Conservation (phyloP, 2,113 vertebrate species). For the Pelmatolapia mariae region DNA sequence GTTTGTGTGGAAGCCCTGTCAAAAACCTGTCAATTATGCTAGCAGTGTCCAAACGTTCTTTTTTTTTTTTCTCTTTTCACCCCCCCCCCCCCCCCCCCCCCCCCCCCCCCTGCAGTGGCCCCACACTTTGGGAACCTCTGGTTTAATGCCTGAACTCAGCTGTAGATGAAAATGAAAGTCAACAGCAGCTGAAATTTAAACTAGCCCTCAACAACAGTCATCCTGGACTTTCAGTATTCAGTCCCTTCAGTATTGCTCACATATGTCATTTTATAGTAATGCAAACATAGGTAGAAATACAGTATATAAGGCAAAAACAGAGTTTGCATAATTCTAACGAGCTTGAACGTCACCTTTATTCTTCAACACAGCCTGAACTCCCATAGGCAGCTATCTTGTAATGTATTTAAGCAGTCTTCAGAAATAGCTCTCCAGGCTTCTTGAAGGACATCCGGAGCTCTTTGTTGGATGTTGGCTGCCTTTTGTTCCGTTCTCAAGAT, state of each 20-base stretch:
- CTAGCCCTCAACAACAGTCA: fast-evolving
- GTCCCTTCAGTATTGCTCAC: background rate
- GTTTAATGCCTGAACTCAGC: background rate
- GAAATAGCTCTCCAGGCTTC: background rate
- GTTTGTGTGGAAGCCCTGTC: background rate
- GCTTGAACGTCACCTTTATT: background rate
- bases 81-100: fast-evolving
- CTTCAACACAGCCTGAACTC: background rate
- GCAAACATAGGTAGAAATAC: background rate
- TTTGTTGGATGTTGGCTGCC: background rate
- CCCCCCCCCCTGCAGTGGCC: too few relatives aligned
- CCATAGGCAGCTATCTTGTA: background rate
- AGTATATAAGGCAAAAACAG: background rate
- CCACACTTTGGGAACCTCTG: background rate
- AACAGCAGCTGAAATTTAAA: background rate
- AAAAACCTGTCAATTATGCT: background rate
- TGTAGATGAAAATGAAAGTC: background rate
- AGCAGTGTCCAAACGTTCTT: background rate
- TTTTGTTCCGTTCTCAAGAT: background rate
- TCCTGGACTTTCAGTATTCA: background rate
- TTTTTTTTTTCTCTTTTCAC: background rate
- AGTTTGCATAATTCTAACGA: background rate
- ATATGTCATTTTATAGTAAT: background rate
- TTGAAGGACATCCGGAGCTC: background rate
- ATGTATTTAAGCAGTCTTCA: background rate